A percentile compares a stretch with the other conserved stretches of the same genome.
These are phyloP conservation scores for Gerris lacustris DNA, from an alignment of 2,888 invertebrate species.

Conservation along the genomic window DNA sequence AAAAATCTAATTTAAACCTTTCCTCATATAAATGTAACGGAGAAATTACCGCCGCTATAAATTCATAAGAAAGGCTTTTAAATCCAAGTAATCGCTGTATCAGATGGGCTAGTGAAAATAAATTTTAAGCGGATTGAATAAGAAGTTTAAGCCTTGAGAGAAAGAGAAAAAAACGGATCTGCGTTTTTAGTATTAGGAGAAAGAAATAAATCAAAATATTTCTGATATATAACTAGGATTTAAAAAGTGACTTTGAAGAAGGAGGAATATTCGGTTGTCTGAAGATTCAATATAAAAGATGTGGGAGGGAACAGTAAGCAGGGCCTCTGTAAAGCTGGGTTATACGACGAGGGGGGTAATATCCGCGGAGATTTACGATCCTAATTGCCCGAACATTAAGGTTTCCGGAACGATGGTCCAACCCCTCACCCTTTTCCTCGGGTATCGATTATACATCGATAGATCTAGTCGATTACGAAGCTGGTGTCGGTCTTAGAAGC, in stretches of 20 bases:
- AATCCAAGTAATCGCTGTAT: too few relatives aligned
- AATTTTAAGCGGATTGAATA: too few relatives aligned
- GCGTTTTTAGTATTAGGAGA: background rate
- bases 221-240: background rate
- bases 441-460: background rate
- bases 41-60: too few relatives aligned
- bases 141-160: too few relatives aligned
- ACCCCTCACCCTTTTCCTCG: background rate
- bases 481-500: background rate
- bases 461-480: background rate
- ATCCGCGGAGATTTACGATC: constrained; percentile 1
- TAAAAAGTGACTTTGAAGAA: background rate
- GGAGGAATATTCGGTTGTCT: background rate
- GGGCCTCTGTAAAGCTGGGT: background rate
- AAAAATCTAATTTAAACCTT: too few relatives aligned
- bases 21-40: too few relatives aligned
- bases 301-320: background rate
- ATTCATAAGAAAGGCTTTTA: too few relatives aligned
- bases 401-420: background rate
- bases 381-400: constrained; percentile 1
- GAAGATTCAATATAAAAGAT: background rate
- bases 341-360: background rate
- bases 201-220: constrained; percentile 1
- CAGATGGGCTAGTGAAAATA: too few relatives aligned
- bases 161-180: too few relatives aligned